Evolutionary conservation across 2,113 vertebrate species (phyloP).

Genomic region (Mandrillus leucophaeus): DNA sequence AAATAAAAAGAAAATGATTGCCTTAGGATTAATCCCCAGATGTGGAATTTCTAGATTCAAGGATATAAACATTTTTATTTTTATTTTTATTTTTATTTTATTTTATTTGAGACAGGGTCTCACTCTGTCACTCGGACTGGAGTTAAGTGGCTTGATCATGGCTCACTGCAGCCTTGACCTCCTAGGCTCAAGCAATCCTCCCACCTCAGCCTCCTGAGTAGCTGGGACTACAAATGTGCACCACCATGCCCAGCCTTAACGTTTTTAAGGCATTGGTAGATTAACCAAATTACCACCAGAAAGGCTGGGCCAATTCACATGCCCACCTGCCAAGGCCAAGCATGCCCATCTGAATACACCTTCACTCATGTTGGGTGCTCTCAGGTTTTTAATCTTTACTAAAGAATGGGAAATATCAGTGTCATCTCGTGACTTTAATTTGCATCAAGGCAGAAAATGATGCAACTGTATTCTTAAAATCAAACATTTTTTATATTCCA

Average conservation of each 20-base stretch:
- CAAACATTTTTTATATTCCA: background rate
- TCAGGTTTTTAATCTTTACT: background rate
- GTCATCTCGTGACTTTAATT: background rate
- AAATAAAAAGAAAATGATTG: background rate
- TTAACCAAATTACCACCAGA: background rate
- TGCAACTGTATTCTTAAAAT: background rate
- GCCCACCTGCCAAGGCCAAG: fast-evolving
- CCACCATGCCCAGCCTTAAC: too few species aligned
- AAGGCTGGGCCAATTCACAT: background rate
- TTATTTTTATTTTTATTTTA: too few species aligned
- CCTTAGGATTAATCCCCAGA: background rate
- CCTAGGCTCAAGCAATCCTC: too few species aligned
- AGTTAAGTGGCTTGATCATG: too few species aligned
- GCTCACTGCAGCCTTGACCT: too few species aligned
- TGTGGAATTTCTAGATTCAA: background rate
- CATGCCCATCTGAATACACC: fast-evolving
- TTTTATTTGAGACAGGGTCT: too few species aligned
- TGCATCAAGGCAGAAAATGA: constrained; percentile 13
- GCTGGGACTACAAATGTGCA: too few species aligned
- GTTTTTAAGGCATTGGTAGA: background rate
- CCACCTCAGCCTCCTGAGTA: too few species aligned
- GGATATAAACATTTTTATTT: background rate
- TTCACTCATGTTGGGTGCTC: fast-evolving
- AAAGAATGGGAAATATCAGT: background rate
- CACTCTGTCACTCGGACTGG: too few species aligned